Evolutionary conservation across 2,113 vertebrate species (phyloP).

Genomic region (Grus americana): DNA sequence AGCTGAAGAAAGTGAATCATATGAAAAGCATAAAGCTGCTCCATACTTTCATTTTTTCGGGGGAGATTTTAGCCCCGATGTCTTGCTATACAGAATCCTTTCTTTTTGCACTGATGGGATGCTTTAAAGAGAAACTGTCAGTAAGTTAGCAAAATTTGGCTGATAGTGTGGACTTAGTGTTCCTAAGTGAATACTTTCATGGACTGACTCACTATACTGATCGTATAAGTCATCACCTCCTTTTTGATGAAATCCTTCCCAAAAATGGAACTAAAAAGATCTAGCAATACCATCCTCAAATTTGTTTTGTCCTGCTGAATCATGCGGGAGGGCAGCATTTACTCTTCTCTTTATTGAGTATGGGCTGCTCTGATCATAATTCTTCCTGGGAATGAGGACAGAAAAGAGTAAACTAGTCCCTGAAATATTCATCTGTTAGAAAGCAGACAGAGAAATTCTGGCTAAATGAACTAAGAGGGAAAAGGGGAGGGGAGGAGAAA

Average conservation of each 20-base stretch:
- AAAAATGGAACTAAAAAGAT: background rate
- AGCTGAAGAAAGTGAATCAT: background rate
- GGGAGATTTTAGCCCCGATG: background rate
- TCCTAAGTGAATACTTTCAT: background rate
- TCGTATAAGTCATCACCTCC: background rate
- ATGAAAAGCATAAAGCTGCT: background rate
- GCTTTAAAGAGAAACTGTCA: background rate
- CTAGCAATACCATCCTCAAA: background rate
- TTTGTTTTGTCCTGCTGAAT: background rate
- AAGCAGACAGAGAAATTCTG: background rate
- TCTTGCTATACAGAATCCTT: background rate
- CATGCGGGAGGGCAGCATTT: background rate
- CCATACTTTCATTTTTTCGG: background rate
- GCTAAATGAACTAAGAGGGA: background rate
- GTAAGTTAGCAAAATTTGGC: background rate
- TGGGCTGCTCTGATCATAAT: background rate
- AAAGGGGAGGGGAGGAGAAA: background rate
- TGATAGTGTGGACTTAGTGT: background rate
- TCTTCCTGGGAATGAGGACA: background rate
- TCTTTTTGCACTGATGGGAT: background rate
- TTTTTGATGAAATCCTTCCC: background rate
- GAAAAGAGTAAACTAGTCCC: background rate
- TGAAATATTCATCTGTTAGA: background rate
- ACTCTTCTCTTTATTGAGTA: background rate
- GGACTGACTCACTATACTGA: background rate